Conservation (phyloP, 1,140 invertebrate genomes). For the Drosophila sp. region DNA sequence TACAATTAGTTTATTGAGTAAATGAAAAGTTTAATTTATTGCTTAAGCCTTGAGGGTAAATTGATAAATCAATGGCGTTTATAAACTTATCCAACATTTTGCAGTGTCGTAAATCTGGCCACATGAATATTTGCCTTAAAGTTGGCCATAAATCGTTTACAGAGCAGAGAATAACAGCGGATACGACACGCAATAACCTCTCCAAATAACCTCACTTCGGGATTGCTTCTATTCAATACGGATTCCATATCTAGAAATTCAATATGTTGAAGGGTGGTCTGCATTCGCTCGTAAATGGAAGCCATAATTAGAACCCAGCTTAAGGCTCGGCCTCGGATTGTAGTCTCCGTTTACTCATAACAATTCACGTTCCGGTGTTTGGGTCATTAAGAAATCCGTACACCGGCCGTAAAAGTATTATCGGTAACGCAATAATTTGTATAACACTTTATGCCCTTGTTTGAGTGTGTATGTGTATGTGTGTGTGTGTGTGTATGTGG, state of each 20-base stretch:
- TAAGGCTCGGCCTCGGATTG: constrained; percentile 30
- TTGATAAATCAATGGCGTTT: constrained; percentile 61
- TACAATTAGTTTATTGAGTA: constrained; percentile 1
- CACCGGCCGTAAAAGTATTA: constrained; percentile 71
- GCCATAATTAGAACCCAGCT: constrained; percentile 42
- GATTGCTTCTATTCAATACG: constrained; percentile 9
- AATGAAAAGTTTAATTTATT: not conserved
- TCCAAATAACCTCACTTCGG: constrained; percentile 1
- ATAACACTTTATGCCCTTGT: constrained; percentile 43
- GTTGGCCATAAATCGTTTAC: constrained; percentile 60
- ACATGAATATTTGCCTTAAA: constrained; percentile 60
- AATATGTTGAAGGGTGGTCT: constrained; percentile 1
- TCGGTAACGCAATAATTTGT: constrained; percentile 63
- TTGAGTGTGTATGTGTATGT: constrained; percentile 19
- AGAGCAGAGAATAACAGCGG: constrained; percentile 14
- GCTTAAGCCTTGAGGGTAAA: constrained; percentile 7
- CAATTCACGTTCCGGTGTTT: constrained; percentile 24
- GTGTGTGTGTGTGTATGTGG: constrained; percentile 37
- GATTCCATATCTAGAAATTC: not conserved
- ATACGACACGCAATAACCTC: constrained; percentile 50
- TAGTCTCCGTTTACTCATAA: constrained; percentile 4
- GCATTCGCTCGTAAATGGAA: constrained; percentile 9
- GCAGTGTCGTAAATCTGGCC: constrained; percentile 54
- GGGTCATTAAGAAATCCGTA: constrained; percentile 79
- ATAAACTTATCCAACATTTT: constrained; percentile 38